phyloP scores from a whole-genome alignment of 2,797 vertebrate species.

The Coracias cyanogaster region DNA sequence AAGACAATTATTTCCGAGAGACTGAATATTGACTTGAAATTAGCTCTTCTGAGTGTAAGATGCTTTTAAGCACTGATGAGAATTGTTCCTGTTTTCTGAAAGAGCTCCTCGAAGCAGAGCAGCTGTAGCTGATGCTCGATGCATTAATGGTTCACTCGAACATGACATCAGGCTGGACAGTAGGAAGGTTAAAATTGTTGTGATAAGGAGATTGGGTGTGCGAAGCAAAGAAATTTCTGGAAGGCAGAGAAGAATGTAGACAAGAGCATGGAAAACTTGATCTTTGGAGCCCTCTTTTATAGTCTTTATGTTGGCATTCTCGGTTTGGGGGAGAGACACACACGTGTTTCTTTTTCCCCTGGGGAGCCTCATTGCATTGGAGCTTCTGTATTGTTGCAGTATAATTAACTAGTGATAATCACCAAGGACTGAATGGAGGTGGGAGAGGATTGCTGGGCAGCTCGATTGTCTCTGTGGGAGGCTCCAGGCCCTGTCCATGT shows the following conservation, averaged over 20 bases:
- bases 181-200: background rate
- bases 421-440: background rate
- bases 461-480: background rate
- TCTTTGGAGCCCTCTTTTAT: background rate
- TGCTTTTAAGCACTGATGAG: background rate
- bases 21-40: background rate
- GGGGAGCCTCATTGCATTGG: background rate
- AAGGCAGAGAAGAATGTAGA: background rate
- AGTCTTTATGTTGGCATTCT: accelerated
- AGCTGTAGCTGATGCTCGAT: background rate
- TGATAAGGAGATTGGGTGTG: background rate
- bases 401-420: background rate
- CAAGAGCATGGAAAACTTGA: background rate
- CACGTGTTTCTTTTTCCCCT: accelerated
- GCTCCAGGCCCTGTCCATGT: accelerated
- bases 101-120: background rate
- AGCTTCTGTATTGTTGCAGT: background rate
- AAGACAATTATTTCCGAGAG: background rate
- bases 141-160: background rate
- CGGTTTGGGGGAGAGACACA: background rate
- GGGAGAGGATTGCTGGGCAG: background rate
- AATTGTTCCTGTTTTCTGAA: background rate
- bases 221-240: background rate
- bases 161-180: background rate
- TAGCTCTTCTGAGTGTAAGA: background rate